phyloP scores from a whole-genome alignment of 2,113 vertebrate genomes.

The Prionailurus viverrinus region DNA sequence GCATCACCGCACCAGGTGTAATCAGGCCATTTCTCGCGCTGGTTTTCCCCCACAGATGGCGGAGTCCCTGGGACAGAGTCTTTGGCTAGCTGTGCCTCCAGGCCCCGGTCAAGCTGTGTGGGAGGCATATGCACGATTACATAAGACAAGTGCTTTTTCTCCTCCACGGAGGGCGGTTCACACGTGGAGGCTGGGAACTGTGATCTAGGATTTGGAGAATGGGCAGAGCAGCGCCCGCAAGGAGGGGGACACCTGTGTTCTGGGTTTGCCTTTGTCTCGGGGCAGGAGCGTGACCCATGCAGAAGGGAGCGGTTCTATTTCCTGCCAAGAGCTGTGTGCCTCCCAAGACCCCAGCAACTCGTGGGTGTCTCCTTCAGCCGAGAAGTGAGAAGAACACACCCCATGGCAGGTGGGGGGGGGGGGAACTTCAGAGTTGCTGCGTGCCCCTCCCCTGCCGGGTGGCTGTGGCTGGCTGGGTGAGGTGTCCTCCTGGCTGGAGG shows the following conservation, averaged over 20 bases:
- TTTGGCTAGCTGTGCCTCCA: neutral
- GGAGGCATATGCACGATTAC: neutral
- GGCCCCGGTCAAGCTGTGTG: neutral
- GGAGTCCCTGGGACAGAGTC: neutral
- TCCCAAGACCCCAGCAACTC: neutral
- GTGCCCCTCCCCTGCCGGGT: neutral
- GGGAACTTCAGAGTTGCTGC: neutral
- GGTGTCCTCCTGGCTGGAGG: neutral
- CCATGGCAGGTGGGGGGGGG: neutral
- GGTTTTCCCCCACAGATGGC: neutral
- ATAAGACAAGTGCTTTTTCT: neutral
- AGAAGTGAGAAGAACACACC: constrained; percentile 75
- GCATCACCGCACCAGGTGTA: neutral
- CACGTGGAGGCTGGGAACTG: neutral
- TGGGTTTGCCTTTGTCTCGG: neutral
- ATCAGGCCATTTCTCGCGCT: neutral
- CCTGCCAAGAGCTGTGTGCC: neutral
- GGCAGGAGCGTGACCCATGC: neutral
- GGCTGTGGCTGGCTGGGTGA: neutral
- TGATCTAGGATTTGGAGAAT: neutral
- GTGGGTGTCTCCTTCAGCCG: neutral
- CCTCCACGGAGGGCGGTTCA: neutral
- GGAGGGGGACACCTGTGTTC: neutral
- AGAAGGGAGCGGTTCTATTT: constrained; percentile 47
- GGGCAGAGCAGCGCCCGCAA: rapidly evolving